Percentiles rank a stretch among this genome's conserved stretches.
Evolutionary conservation across 2,888 invertebrate species (phyloP).

Genomic region (Acrobasis repandana): DNA sequence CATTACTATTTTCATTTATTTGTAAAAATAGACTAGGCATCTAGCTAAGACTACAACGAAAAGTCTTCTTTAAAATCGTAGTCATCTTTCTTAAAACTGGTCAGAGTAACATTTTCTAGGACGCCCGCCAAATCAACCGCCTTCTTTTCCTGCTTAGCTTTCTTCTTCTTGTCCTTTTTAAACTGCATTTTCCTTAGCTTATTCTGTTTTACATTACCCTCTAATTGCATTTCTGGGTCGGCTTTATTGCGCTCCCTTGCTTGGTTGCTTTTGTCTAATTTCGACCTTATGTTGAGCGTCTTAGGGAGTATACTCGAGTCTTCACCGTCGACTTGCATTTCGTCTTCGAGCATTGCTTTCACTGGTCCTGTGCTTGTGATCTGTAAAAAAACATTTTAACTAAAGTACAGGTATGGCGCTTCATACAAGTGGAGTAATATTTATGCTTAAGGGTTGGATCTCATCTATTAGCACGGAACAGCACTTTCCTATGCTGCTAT

Average conservation of each 20-base stretch:
- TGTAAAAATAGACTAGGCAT: conserved; percentile 3
- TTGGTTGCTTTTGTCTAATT: conserved; percentile 62
- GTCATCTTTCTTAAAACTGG: conserved; percentile 71
- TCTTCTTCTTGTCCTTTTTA: conserved; percentile 85
- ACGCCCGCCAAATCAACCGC: conserved; percentile 85
- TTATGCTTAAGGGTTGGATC: no score
- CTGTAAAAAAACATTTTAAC: conserved; percentile 53
- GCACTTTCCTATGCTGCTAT: no score
- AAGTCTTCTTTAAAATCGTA: conserved; percentile 86
- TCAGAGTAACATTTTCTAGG: conserved; percentile 83
- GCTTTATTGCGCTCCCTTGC: conserved; percentile 64
- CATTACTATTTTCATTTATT: conserved; percentile 18
- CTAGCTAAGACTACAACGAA: conserved; percentile 39
- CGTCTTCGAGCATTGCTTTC: conserved; percentile 64
- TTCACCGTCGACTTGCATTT: conserved; percentile 82
- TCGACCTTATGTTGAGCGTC: conserved; percentile 64
- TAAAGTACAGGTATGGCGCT: no score
- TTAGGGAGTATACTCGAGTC: conserved; percentile 67
- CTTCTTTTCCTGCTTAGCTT: conserved; percentile 81
- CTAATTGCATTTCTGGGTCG: conserved; percentile 86
- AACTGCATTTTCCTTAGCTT: conserved; percentile 79
- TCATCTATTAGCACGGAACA: no score
- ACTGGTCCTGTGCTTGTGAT: conserved; percentile 86
- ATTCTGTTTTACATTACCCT: conserved; percentile 84
- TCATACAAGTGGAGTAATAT: no score